Evolutionary conservation across 2,888 invertebrate genomes (phyloP).

Genomic region (Myopa tessellatipennis): DNA sequence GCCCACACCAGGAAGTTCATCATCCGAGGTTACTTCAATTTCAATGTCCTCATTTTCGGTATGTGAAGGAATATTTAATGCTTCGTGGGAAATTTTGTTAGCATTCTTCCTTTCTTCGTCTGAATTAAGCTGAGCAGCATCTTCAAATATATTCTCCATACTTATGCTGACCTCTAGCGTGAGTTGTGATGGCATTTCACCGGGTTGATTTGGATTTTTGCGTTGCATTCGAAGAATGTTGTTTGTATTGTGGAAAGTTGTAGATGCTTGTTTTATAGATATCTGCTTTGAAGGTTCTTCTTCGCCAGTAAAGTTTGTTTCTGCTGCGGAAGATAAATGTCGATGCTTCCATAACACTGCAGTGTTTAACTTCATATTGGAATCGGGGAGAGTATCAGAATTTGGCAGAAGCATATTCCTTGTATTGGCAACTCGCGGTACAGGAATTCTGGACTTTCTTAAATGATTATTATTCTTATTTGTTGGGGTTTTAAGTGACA

Average conservation of each 20-base stretch:
- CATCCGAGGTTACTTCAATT: constrained; percentile 54
- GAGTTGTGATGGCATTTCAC: not conserved
- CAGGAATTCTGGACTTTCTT: constrained; percentile 59
- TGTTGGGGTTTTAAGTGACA: not conserved
- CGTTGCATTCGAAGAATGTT: not conserved
- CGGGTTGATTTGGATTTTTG: not conserved
- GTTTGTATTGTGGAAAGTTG: not conserved
- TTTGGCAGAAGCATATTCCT: constrained; percentile 48
- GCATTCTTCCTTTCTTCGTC: constrained; percentile 50
- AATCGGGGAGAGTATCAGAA: constrained; percentile 19
- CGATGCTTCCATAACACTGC: not conserved
- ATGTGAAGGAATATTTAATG: not conserved
- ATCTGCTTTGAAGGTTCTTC: not conserved
- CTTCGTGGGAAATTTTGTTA: not conserved
- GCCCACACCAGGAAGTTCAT: constrained; percentile 57
- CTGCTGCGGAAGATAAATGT: not conserved
- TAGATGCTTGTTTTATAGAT: not conserved
- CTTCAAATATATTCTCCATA: constrained; percentile 57
- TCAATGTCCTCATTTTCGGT: constrained; percentile 28
- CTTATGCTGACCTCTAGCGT: not conserved
- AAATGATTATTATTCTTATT: constrained; percentile 20
- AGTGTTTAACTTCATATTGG: too few species aligned
- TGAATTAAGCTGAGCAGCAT: constrained; percentile 57
- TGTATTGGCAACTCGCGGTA: constrained; percentile 53
- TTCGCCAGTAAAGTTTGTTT: not conserved